These are phyloP conservation scores for Xenus cinereus DNA, from an alignment of 2,113 vertebrate genomes.

Conservation along the genomic window DNA sequence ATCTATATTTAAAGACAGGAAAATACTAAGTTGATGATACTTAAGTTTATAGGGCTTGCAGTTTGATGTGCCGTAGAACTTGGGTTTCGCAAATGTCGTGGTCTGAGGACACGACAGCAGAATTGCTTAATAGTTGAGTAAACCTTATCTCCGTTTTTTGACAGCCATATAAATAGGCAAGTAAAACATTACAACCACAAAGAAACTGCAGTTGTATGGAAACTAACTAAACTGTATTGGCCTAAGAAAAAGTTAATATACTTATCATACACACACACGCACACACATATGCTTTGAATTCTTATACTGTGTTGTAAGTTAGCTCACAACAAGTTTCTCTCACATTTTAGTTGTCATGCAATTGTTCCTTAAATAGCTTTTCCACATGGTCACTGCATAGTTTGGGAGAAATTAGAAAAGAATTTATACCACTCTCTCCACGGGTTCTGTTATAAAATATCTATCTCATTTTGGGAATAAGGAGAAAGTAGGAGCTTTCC, in stretches of 20 bases:
- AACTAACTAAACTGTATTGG: background rate
- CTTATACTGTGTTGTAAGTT: background rate
- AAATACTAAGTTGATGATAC: background rate
- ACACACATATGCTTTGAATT: background rate
- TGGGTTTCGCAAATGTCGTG: background rate
- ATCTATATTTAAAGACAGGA: background rate
- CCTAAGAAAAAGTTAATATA: background rate
- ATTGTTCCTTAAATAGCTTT: constrained; percentile 9
- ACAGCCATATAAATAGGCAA: background rate
- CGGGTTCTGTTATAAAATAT: background rate
- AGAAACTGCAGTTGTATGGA: background rate
- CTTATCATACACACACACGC: background rate
- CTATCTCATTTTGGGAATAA: background rate
- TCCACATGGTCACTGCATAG: background rate
- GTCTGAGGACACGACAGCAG: background rate
- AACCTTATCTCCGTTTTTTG: background rate
- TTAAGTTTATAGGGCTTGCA: background rate
- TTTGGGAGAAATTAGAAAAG: background rate
- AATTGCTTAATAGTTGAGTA: background rate
- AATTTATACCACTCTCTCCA: background rate
- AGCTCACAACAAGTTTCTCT: background rate
- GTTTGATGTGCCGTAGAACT: background rate
- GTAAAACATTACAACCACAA: background rate
- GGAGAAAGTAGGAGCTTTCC: background rate
- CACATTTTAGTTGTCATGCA: background rate